phyloP scores from a whole-genome alignment of 2,797 vertebrate genomes.

The Falco concolor region DNA sequence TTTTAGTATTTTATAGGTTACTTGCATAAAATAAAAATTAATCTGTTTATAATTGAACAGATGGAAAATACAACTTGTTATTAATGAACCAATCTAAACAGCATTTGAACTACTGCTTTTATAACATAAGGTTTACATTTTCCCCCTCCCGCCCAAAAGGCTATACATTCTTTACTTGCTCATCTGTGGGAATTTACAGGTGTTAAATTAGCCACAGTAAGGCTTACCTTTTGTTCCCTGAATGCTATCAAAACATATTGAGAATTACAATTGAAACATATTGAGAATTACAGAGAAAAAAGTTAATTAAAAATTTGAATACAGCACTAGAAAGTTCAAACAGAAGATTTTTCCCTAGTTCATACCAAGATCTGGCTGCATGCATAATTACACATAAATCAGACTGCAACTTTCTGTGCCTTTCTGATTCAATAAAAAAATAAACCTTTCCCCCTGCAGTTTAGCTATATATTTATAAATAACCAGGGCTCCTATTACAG shows the following conservation, averaged over 20 bases:
- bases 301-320: conserved; percentile 60
- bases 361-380: conserved; percentile 7
- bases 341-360: conserved; percentile 48
- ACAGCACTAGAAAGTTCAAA: conserved; percentile 52
- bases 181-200: conserved; percentile 49
- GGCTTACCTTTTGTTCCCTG: conserved; percentile 41
- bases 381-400: conserved; percentile 33
- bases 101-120: conserved; percentile 2
- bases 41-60: background rate
- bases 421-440: background rate
- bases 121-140: background rate
- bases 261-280: conserved; percentile 52
- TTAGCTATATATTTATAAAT: background rate
- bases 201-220: conserved; percentile 48
- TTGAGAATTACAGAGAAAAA: conserved; percentile 47
- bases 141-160: background rate
- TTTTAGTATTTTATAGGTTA: background rate
- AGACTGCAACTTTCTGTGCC: background rate
- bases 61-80: background rate
- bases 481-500: background rate
- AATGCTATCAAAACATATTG: conserved; percentile 47
- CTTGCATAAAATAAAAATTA: background rate
- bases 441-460: background rate
- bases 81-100: background rate
- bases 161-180: background rate